Evolutionary conservation across 2,888 invertebrate genomes (phyloP), one percentile per base, ranked within the genome.

Genomic region (Drosophila anceps): DNA sequence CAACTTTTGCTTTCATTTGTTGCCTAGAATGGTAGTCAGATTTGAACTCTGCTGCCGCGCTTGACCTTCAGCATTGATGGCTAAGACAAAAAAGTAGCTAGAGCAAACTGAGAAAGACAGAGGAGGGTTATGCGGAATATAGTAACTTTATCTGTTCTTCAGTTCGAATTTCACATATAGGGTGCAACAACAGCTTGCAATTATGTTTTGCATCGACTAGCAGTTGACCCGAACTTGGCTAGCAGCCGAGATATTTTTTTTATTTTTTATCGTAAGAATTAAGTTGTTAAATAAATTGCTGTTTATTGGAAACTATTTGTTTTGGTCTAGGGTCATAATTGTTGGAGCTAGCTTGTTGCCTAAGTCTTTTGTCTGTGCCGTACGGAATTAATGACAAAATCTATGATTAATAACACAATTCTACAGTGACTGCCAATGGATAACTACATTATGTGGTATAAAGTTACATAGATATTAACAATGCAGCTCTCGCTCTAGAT

Each of bases 231-330:
- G 69, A 90, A 82, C 87, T 70, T 71, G 51, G 59, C 65, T 71
- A 62, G 69, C 43, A 66, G 72, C 31, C 44, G 29, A 62, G 62
- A 37, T 76, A 80, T 73, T 75, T 75, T 75, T 75, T 75, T 81
- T 78, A 84, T 79, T 79, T 82, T n/a, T n/a, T n/a, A n/a, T n/a
- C n/a, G 81, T 67, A 27, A 62, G 76, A 74, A 84, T 84, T 84
- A 86, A 81, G 87, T 84, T 84, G 88, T 89, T 84, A 87, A 69
- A 48, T 68, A 84, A 84, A 84, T 84, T 84, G 71, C 61, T 20
- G 65, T 72, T 65, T 72, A 67, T 66, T 62, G 69, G 53, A 15
- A 20, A 75, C 82, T 64, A 75, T 81, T 79, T 80, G 64, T 77
- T 71, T 69, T 72, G 20, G 55, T 70, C 68, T 62, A 76, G 79